phyloP scores from a whole-genome alignment of 2,888 invertebrate species.

The Muschampia plurimacula region DNA sequence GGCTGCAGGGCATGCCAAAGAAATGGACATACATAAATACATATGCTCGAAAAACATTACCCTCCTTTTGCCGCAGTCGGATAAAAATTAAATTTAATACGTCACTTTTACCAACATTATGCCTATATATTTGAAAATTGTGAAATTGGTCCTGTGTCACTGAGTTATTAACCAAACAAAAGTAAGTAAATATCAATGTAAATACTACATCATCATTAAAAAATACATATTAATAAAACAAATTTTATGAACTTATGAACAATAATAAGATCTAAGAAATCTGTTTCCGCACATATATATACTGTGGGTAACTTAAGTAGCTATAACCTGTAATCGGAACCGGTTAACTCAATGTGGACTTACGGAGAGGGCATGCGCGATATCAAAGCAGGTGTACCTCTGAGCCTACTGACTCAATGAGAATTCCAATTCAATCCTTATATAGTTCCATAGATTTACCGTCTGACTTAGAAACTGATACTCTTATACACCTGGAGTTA shows the following conservation, averaged over 20 bases:
- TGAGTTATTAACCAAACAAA: too few relatives aligned
- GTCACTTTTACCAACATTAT: too few relatives aligned
- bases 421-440: slow-evolving; percentile 76
- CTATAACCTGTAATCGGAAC: slow-evolving; percentile 83
- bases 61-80: too few relatives aligned
- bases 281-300: slow-evolving; percentile 82
- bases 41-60: too few relatives aligned
- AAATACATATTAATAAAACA: not conserved
- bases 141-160: too few relatives aligned
- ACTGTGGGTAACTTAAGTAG: slow-evolving; percentile 66
- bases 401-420: slow-evolving; percentile 80
- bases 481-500: slow-evolving; percentile 15
- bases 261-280: slow-evolving; percentile 51
- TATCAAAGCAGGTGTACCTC: slow-evolving; percentile 83
- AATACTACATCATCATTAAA: too few relatives aligned
- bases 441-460: slow-evolving; percentile 69
- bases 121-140: too few relatives aligned
- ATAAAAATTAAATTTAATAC: too few relatives aligned
- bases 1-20: too few relatives aligned
- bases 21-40: too few relatives aligned
- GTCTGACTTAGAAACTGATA: slow-evolving; percentile 28
- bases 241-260: not conserved
- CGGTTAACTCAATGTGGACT: slow-evolving; percentile 82
- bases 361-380: slow-evolving; percentile 81
- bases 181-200: too few relatives aligned